Conservation (phyloP, 2,797 vertebrate genomes). For the Varecia variegata region DNA sequence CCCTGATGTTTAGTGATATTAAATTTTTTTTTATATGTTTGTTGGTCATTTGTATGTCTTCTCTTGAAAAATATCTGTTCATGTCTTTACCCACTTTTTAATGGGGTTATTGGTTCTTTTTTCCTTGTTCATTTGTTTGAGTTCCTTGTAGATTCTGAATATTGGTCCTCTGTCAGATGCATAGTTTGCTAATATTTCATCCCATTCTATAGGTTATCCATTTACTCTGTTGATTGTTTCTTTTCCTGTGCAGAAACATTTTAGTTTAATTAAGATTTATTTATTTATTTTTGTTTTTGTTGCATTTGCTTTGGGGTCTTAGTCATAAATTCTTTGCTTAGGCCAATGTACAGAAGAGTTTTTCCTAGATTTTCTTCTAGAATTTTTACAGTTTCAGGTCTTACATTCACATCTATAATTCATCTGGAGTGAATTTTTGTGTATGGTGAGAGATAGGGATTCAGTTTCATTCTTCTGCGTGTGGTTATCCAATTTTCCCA, state of each 20-base stretch:
- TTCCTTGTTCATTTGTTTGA: background rate
- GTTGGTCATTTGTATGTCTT: background rate
- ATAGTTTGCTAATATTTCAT: background rate
- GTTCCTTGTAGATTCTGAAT: background rate
- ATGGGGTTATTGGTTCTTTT: background rate
- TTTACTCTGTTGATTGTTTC: background rate
- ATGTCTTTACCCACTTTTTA: background rate
- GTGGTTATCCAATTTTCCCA: background rate
- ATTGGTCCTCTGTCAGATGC: background rate
- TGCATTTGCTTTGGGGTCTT: background rate
- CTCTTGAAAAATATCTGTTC: background rate
- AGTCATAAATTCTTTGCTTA: background rate
- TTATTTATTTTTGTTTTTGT: background rate
- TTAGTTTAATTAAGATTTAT: background rate
- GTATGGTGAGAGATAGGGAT: background rate
- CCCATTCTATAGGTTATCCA: background rate
- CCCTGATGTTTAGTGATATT: background rate
- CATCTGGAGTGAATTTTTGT: background rate
- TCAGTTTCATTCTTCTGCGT: background rate
- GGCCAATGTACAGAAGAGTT: background rate
- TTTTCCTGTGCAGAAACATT: background rate
- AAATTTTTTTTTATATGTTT: background rate
- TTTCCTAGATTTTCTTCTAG: background rate
- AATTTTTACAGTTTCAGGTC: background rate
- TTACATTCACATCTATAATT: background rate